Percentiles rank a stretch among this genome's conserved stretches.
Evolutionary conservation across 1,140 invertebrate genomes (phyloP).

Genomic region (Ceratina japonica): DNA sequence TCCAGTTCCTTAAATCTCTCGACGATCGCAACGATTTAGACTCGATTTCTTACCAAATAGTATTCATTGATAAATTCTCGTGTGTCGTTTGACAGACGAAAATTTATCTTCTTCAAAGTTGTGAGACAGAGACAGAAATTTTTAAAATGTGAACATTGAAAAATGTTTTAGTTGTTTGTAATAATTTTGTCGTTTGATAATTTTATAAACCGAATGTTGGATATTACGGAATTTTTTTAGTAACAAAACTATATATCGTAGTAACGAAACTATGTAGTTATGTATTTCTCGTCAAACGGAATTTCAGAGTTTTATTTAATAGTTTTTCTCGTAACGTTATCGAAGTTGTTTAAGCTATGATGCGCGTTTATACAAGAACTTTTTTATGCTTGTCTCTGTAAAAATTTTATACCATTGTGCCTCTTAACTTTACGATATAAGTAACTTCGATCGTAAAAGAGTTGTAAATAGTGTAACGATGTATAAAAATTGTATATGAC

Average conservation of each 20-base stretch:
- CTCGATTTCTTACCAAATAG: constrained; percentile 1
- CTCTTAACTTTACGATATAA: constrained; percentile 35
- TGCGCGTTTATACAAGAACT: neutral
- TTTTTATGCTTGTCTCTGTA: constrained; percentile 22
- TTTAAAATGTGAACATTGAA: no score
- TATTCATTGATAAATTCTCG: constrained; percentile 12
- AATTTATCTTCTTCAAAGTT: no score
- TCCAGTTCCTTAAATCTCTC: constrained; percentile 81
- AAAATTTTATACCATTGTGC: constrained; percentile 50
- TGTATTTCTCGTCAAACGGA: no score
- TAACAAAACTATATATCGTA: constrained; percentile 7
- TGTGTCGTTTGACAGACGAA: neutral
- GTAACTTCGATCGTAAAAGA: constrained; percentile 13
- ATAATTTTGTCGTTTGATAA: no score
- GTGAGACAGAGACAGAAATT: no score
- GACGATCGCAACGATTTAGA: constrained; percentile 12
- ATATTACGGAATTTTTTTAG: neutral
- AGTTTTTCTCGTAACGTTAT: constrained; percentile 7
- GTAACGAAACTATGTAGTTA: neutral
- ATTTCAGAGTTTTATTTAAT: neutral
- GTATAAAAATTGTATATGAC: constrained; percentile 46
- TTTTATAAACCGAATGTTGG: no score
- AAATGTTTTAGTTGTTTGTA: no score
- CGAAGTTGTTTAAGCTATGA: constrained; percentile 7
- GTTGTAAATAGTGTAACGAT: constrained; percentile 48